Conservation (phyloP, 2,888 invertebrate species). For the Sphaerophoria rueppellii region DNA sequence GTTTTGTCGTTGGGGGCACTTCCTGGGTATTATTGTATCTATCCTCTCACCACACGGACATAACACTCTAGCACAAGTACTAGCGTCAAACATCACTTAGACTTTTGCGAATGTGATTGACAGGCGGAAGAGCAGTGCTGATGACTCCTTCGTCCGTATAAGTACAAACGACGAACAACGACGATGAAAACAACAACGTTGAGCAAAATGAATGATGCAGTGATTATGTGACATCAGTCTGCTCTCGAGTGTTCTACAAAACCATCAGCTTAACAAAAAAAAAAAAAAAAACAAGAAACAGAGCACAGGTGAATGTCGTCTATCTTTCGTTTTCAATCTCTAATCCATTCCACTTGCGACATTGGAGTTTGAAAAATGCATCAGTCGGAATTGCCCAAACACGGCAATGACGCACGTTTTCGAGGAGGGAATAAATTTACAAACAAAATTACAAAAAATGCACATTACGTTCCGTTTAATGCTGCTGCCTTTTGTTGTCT, state of each 20-base stretch:
- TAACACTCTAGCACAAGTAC: not conserved
- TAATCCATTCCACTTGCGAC: slow-evolving; percentile 21
- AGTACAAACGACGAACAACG: not conserved
- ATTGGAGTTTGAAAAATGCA: slow-evolving; percentile 29
- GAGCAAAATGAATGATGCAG: slow-evolving; percentile 11
- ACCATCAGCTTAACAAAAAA: slow-evolving; percentile 5
- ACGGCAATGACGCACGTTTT: not conserved
- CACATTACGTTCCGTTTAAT: slow-evolving; percentile 1
- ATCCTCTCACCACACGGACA: not conserved
- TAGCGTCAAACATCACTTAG: slow-evolving; percentile 41
- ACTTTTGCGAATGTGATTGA: slow-evolving; percentile 60
- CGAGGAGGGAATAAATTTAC: slow-evolving; percentile 2
- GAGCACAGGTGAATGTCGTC: slow-evolving; percentile 28
- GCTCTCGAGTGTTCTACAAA: slow-evolving; percentile 5
- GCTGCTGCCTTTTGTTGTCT: slow-evolving; percentile 8
- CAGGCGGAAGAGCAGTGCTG: slow-evolving; percentile 23
- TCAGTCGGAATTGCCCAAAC: not conserved
- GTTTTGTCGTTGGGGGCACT: slow-evolving; percentile 54
- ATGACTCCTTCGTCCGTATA: not conserved
- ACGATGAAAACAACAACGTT: too few relatives aligned
- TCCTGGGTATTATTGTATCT: slow-evolving; percentile 53
- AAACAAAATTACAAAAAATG: not conserved
- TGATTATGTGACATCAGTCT: slow-evolving; percentile 43
- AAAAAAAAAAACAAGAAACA: too few relatives aligned
- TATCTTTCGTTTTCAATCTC: not conserved